These are phyloP conservation scores for Aphis craccivora DNA, from an alignment of 1,140 invertebrate genomes.

Conservation along the genomic window DNA sequence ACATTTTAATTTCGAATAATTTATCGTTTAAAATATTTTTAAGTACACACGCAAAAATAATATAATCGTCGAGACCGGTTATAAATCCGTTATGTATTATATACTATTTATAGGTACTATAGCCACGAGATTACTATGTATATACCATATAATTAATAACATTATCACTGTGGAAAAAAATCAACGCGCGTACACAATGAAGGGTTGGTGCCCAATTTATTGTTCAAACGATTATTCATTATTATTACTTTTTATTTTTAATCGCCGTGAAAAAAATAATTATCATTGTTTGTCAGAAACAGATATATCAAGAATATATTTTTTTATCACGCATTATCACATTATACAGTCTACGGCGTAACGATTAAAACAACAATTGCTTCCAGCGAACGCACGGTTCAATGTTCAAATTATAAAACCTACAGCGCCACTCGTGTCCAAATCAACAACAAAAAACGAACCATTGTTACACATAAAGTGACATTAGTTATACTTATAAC, in stretches of 20 bases:
- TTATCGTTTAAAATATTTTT: background rate
- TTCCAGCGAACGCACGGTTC: background rate
- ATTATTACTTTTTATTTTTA: background rate
- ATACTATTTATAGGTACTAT: background rate
- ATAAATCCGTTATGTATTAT: conserved; percentile 10
- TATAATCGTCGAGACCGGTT: background rate
- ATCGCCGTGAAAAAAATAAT: background rate
- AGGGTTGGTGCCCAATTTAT: background rate
- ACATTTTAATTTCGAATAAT: background rate
- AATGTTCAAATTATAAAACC: conserved; percentile 29
- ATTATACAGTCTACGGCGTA: background rate
- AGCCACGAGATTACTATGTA: background rate
- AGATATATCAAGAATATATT: background rate
- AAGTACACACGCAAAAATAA: background rate
- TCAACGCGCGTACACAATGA: background rate
- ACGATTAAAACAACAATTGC: background rate
- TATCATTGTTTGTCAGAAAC: background rate
- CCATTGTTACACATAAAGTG: background rate
- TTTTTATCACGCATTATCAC: conserved; percentile 1
- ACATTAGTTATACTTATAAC: background rate
- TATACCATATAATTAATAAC: background rate
- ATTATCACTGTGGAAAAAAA: background rate
- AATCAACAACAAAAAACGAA: background rate
- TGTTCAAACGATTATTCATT: background rate
- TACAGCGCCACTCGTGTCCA: background rate